phyloP scores from a whole-genome alignment of 2,797 vertebrate genomes.

The Sebastes melanostomus region DNA sequence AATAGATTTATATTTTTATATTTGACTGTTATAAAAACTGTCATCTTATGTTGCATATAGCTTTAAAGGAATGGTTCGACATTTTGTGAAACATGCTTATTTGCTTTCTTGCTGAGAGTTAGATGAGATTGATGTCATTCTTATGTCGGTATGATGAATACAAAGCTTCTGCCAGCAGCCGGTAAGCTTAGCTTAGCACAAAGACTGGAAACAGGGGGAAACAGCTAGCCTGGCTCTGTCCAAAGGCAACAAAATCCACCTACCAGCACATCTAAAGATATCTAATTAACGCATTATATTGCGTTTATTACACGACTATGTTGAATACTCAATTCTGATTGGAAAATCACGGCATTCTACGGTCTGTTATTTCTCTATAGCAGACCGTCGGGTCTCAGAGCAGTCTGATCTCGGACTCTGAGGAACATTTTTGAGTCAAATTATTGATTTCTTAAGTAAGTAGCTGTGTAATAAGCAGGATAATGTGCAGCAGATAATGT shows the following conservation, averaged over 20 bases:
- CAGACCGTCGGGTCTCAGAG: no score
- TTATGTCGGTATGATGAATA: neutral
- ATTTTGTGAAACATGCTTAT: neutral
- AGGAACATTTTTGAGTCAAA: no score
- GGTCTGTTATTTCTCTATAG: no score
- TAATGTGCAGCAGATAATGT: no score
- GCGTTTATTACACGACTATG: neutral
- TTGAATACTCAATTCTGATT: no score
- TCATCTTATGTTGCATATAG: neutral
- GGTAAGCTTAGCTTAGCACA: neutral
- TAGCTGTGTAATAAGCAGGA: no score
- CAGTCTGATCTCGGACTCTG: no score
- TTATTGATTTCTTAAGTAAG: no score
- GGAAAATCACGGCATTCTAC: no score
- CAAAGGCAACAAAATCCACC: neutral
- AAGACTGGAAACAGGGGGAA: neutral
- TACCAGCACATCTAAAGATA: neutral
- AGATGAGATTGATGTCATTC: neutral
- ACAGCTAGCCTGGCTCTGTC: neutral
- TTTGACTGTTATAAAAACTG: conserved; percentile 27
- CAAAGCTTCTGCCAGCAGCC: neutral
- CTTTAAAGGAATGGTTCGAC: neutral
- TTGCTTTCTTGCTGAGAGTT: neutral
- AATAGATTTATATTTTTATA: conserved; percentile 48
- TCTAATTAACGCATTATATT: neutral